Conservation (phyloP, 2,113 vertebrate species). For the Callipepla californica region DNA sequence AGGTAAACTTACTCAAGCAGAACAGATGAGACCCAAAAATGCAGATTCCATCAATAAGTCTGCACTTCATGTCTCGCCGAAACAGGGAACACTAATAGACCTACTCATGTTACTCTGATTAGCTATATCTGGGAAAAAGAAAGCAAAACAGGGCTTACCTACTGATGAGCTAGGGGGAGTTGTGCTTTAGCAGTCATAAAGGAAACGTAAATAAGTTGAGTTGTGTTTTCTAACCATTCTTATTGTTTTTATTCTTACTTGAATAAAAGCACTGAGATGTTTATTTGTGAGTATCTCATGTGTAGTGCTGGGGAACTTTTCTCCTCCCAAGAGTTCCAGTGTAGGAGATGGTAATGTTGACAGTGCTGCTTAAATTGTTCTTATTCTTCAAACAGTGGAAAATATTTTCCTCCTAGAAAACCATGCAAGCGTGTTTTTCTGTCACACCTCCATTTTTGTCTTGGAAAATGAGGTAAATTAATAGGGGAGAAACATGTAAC, state of each 20-base stretch:
- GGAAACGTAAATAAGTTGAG: background rate
- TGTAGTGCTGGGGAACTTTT: background rate
- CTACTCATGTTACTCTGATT: background rate
- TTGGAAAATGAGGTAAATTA: background rate
- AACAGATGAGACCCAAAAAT: conserved; percentile 40
- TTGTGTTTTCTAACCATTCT: background rate
- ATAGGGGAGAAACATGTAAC: background rate
- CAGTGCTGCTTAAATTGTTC: background rate
- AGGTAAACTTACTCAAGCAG: conserved; percentile 3
- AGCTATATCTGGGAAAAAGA: background rate
- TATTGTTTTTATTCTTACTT: background rate
- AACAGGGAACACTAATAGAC: background rate
- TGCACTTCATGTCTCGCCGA: background rate
- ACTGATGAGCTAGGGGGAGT: background rate
- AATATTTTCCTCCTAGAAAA: background rate
- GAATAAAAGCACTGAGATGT: background rate
- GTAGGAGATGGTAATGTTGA: background rate
- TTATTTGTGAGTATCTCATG: background rate
- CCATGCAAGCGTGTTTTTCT: accelerated
- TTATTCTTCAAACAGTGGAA: background rate
- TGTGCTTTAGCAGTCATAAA: background rate
- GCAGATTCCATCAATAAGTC: conserved; percentile 24
- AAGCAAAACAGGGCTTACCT: background rate
- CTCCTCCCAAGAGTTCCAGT: background rate
- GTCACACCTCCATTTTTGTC: background rate